A percentile compares a stretch with the other conserved stretches of the same genome.
Evolutionary conservation across 2,888 invertebrate species (phyloP).

Genomic region (Plebejus argus): DNA sequence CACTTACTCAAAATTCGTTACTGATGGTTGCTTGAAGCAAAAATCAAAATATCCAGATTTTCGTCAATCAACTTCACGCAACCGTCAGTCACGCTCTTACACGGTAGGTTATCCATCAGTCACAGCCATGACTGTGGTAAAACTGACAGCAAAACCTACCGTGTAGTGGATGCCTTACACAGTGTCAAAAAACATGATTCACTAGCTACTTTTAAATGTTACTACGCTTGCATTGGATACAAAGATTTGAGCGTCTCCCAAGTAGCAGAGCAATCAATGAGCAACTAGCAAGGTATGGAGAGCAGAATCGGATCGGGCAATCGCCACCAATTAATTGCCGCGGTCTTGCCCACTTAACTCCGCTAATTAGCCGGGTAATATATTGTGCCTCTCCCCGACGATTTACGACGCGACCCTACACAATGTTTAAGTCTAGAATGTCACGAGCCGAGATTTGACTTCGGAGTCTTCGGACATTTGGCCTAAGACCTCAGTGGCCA

Average conservation of each 20-base stretch:
- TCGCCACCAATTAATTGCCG: background rate
- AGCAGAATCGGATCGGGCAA: background rate
- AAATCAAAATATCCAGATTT: no score
- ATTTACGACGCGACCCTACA: background rate
- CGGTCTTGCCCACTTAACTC: slow-evolving; percentile 15
- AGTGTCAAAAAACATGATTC: no score
- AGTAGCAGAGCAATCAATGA: background rate
- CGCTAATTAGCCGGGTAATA: slow-evolving; percentile 30
- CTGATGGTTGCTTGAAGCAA: no score
- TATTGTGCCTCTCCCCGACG: background rate
- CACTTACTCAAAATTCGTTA: no score
- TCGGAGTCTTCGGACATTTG: background rate
- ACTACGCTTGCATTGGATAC: background rate
- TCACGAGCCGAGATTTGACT: background rate
- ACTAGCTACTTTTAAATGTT: no score
- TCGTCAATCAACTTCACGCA: no score
- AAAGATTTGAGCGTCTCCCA: background rate
- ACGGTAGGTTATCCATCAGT: no score
- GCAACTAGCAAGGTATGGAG: background rate
- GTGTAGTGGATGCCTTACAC: no score
- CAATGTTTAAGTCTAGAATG: background rate
- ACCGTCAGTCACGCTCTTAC: no score
- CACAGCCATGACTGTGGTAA: no score
- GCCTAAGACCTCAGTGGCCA: background rate
- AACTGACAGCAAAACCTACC: no score